Conservation (phyloP, 2,888 invertebrate genomes). For the Teinopalpus imperialis region DNA sequence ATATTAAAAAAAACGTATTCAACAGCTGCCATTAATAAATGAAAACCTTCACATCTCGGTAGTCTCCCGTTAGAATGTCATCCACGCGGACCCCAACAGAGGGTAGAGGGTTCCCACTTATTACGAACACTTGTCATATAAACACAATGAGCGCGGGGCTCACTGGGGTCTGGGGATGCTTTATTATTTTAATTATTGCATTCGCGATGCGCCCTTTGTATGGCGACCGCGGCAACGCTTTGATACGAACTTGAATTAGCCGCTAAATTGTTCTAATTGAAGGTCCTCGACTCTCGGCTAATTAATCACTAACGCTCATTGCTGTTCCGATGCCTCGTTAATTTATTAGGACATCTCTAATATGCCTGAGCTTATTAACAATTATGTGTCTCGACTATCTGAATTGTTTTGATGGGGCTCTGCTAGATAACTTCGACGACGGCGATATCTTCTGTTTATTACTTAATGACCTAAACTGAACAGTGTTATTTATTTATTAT, state of each 20-base stretch:
- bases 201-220: conserved; percentile 69
- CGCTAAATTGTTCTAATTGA: conserved; percentile 62
- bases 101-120: conserved; percentile 59
- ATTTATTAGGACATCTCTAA: conserved; percentile 14
- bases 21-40: conserved; percentile 14
- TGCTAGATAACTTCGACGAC: too few relatives aligned
- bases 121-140: conserved; percentile 80
- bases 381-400: too few relatives aligned
- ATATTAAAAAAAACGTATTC: neutral
- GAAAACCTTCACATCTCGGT: conserved; percentile 8
- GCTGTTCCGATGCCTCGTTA: conserved; percentile 11
- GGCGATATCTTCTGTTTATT: too few relatives aligned
- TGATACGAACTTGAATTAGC: conserved; percentile 47
- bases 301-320: conserved; percentile 24
- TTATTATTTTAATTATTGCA: conserved; percentile 82
- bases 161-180: conserved; percentile 54
- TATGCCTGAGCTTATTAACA: neutral
- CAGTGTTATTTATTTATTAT: too few relatives aligned
- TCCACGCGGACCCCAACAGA: conserved; percentile 9
- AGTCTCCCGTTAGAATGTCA: conserved; percentile 12
- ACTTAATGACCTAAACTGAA: too few relatives aligned
- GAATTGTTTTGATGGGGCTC: too few relatives aligned
- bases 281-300: conserved; percentile 29
- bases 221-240: conserved; percentile 50
- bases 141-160: conserved; percentile 54